phyloP scores from a whole-genome alignment of 2,888 invertebrate genomes.

The Rhodophaea formosa region DNA sequence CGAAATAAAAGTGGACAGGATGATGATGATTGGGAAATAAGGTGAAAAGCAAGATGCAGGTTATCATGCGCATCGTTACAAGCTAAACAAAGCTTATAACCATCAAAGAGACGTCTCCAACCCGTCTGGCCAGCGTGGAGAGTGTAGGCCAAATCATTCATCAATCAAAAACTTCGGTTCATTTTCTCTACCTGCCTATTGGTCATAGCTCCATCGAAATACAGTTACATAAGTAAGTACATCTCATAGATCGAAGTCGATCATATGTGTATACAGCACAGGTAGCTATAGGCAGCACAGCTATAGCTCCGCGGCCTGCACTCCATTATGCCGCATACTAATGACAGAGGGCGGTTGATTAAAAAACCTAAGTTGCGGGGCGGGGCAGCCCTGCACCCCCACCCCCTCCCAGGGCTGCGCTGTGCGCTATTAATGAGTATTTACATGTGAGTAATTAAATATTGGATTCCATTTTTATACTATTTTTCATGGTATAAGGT shows the following conservation, averaged over 20 bases:
- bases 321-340: constrained; percentile 74
- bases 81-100: too few species aligned
- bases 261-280: background rate
- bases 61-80: too few species aligned
- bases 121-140: too few species aligned
- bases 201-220: background rate
- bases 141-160: too few species aligned
- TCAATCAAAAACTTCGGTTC: too few species aligned
- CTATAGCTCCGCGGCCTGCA: constrained; percentile 25
- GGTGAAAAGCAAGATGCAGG: too few species aligned
- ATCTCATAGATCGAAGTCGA: background rate
- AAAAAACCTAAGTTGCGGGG: constrained; percentile 72
- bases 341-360: constrained; percentile 77
- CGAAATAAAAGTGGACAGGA: too few species aligned
- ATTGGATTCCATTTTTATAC: background rate
- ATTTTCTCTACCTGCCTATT: too few species aligned
- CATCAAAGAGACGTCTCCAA: too few species aligned
- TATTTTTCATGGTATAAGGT: background rate
- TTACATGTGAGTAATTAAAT: background rate
- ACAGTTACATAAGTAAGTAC: too few species aligned
- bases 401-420: constrained; percentile 33
- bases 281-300: background rate
- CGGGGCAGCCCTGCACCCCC: constrained; percentile 46
- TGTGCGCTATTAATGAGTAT: background rate
- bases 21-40: too few species aligned